Base-by-base conservation (phyloP, 2,797 vertebrate species). In the Geotrypetes seraphini region DNA sequence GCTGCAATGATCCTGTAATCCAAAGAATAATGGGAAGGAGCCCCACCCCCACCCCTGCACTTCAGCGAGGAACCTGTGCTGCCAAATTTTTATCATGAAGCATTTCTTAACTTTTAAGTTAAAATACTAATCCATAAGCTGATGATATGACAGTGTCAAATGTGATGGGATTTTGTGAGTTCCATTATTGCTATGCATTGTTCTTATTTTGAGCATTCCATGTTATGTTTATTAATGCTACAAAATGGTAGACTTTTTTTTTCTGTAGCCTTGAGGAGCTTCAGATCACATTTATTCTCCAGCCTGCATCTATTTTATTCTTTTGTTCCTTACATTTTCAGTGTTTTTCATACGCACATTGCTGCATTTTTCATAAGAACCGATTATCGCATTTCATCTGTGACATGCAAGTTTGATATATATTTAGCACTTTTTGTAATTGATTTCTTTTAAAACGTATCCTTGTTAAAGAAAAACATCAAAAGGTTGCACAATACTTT, bases 101-200 rank as follows among this genome's bases (percentile, higher is more conserved):
- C 67, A 80, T 79, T 84, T 81, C 79, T 74, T 76, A 75, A 65
- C 55, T 70, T 54, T 57, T 62, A 76, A 74, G 72, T 80, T 83
- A 75, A 81, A 73, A 73, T 78, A 66, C 68, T 85, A 83, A 84
- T 84, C 80, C 80, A 60, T 83, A 83, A 84, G 67, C 75, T 81
- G 69, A 67, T 71, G 72, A 73, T 75, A 71, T 36, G 53, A 69
- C 64, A 31, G 71, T 78, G 79, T 81, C 76, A 74, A 66, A 79
- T 74, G 72, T 75, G 79, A 81, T 76, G 69, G 72, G 76, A 81
- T 82, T 84, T 78, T 58, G 71, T 46, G 66, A 63, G 78, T 82
- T 75, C 81, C 81, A 77, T 84, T 83, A 81, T 69, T 75, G 58
- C 74, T 70, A 78, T 79, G 73, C 65, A 76, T 82, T 81, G 79